Percentiles rank a stretch among this genome's conserved stretches.
phyloP scores from a whole-genome alignment of 2,113 vertebrate species.

The Pelobates fuscus region DNA sequence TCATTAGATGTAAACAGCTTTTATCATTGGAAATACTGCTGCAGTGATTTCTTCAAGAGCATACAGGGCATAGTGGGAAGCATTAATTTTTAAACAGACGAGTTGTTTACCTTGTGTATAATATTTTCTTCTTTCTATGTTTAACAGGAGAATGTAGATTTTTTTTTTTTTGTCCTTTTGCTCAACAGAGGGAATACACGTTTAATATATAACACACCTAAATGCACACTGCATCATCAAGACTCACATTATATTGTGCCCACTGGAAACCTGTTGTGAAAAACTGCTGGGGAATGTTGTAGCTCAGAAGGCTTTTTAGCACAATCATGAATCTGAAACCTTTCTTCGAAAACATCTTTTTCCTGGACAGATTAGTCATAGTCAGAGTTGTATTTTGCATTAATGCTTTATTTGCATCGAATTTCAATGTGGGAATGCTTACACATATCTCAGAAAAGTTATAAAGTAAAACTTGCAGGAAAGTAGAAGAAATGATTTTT shows the following conservation, averaged over 20 bases:
- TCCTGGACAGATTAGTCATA: not conserved
- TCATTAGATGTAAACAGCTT: not conserved
- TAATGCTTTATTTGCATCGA: not conserved
- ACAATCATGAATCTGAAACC: constrained; percentile 5
- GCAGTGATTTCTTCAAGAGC: not conserved
- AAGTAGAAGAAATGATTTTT: too few relatives aligned
- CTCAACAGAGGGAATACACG: constrained; percentile 39
- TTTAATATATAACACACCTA: not conserved
- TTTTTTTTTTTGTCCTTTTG: constrained; percentile 50
- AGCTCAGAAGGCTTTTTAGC: not conserved
- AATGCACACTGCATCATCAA: not conserved
- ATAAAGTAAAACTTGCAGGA: too few relatives aligned
- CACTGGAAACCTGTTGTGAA: not conserved
- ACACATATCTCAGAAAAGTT: too few relatives aligned
- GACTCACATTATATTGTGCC: not conserved
- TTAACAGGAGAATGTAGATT: constrained; percentile 28
- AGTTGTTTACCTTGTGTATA: constrained; percentile 48
- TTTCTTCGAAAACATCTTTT: constrained; percentile 9
- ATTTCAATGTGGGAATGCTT: too few relatives aligned
- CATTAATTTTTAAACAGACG: constrained; percentile 57
- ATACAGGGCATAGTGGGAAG: constrained; percentile 29
- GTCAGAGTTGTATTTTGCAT: not conserved
- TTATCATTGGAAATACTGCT: not conserved
- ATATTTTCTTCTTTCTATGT: constrained; percentile 45
- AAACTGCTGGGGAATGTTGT: not conserved